phyloP scores from a whole-genome alignment of 1,140 invertebrate genomes.

The Lasioglossum baleicum region DNA sequence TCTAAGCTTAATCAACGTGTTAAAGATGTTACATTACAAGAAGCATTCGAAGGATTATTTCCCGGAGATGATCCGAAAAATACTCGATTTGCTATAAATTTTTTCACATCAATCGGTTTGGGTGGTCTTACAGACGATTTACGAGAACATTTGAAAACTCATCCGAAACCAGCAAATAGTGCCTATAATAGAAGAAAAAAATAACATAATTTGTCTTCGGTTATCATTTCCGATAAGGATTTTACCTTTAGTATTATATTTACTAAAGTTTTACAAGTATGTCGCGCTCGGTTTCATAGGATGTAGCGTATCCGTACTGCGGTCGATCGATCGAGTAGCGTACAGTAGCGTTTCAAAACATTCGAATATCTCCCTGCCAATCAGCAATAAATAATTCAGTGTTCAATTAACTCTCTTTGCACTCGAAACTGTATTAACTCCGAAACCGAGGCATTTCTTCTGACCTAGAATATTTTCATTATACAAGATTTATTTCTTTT shows the following conservation, averaged over 20 bases:
- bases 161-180: slow-evolving; percentile 62
- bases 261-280: not conserved
- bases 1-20: slow-evolving; percentile 93
- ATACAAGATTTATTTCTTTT: too few species aligned
- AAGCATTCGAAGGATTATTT: slow-evolving; percentile 95
- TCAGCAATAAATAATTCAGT: too few species aligned
- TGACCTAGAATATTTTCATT: too few species aligned
- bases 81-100: slow-evolving; percentile 99
- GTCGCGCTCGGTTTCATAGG: too few species aligned
- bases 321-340: not conserved
- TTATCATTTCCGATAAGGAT: not conserved
- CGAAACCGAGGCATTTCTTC: too few species aligned
- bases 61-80: slow-evolving; percentile 97
- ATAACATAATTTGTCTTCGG: not conserved
- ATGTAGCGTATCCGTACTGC: slow-evolving; percentile 13
- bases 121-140: slow-evolving; percentile 97
- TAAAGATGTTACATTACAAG: slow-evolving; percentile 92
- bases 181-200: slow-evolving; percentile 43
- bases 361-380: too few species aligned
- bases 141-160: slow-evolving; percentile 91
- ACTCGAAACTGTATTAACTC: too few species aligned
- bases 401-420: too few species aligned
- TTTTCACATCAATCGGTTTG: slow-evolving; percentile 98
- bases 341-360: not conserved
- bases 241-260: slow-evolving; percentile 21